Evolutionary conservation across 2,797 vertebrate species (phyloP), one percentile per base, ranked within the genome.

Genomic region (Gadopsis bispinosus): DNA sequence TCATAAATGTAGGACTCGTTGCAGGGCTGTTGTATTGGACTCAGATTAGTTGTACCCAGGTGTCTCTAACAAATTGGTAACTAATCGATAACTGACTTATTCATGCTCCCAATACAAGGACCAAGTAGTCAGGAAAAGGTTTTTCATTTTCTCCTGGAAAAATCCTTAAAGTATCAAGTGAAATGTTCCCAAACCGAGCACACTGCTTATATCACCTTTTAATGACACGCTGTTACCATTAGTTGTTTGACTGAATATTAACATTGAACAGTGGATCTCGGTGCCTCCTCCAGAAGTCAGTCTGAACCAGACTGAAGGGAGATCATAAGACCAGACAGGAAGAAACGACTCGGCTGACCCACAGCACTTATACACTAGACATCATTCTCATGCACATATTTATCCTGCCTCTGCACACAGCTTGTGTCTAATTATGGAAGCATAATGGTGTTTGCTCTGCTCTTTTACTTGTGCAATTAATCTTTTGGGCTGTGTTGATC

Each of bases 391-490:
- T 61, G 47, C 56, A 69, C 73, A 37, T 70, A 63, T 63, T 68
- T 67, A 79, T 56, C 56, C 54, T 43, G 58, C 83, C 64, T 84
- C 62, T 73, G 66, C 65, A 75, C 81, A 77, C 83, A 86, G 84
- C 81, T 75, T 84, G 78, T 68, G 55, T 76, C 78, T 83, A 80
- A 91, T 85, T 87, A 84, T 48, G 66, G 69, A 77, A 80, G 78
- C 70, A 68, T 84, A 83, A 87, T 85, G 51, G 70, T 83, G 77
- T 90, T 85, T 88, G 78, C 75, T 68, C 73, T 81, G 80, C 69
- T 87, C 73, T 83, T 85, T 85, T 81, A 37, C 45, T 50, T 61
- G 67, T 67, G 69, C 75, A 87, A 86, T 88, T 88, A 83, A 86
- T 90, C 74, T 68, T 81, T 77, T 79, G 62, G 37, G 59, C 71